Evolutionary conservation across 2,797 vertebrate species (phyloP).

Genomic region (Serranus cabrilla): DNA sequence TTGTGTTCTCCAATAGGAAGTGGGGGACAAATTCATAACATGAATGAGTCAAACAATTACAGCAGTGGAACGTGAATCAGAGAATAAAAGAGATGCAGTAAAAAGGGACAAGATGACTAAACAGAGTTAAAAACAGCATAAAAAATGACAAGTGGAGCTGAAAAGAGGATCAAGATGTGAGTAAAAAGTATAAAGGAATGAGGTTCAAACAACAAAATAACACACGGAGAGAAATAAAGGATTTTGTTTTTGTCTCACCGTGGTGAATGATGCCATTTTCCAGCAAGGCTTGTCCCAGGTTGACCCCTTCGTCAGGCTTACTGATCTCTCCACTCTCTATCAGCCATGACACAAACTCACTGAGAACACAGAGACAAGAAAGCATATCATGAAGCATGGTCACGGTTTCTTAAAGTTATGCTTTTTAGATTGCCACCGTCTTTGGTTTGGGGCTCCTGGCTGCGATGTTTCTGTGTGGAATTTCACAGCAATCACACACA

Average conservation of each 20-base stretch:
- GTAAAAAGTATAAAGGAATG: neutral
- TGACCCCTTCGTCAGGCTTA: constrained; percentile 97
- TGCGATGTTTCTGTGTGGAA: neutral
- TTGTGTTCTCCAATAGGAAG: neutral
- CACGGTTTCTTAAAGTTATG: neutral
- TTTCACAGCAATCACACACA: neutral
- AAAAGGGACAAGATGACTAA: neutral
- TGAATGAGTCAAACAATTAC: constrained; percentile 7
- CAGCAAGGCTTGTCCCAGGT: constrained; percentile 96
- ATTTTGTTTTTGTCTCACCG: constrained; percentile 84
- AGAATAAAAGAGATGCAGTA: constrained; percentile 6
- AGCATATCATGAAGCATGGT: constrained; percentile 10
- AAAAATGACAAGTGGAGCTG: neutral
- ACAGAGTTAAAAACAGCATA: neutral
- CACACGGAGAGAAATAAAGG: neutral
- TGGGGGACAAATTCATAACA: neutral
- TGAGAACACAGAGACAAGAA: constrained; percentile 76
- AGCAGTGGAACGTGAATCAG: constrained; percentile 18
- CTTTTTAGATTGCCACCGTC: neutral
- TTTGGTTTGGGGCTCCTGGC: neutral
- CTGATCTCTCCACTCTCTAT: constrained; percentile 97
- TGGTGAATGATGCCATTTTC: constrained; percentile 99
- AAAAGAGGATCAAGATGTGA: constrained; percentile 1
- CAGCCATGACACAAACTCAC: constrained; percentile 98
- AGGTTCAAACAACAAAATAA: neutral